These are phyloP conservation scores for Adrianichthys oophorus DNA, from an alignment of 2,797 vertebrate genomes.

Conservation along the genomic window DNA sequence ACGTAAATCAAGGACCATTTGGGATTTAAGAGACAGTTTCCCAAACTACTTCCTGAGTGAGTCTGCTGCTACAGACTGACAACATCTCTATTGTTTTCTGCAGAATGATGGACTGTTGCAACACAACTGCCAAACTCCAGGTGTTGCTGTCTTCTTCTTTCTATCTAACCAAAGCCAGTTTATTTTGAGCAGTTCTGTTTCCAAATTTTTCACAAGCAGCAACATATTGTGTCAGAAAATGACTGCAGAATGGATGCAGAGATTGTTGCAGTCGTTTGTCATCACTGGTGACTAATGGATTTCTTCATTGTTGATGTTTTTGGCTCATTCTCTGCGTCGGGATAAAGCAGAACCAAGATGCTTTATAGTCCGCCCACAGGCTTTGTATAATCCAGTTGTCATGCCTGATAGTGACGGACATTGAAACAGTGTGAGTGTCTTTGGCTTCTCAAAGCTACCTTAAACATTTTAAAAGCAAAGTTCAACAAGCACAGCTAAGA, in stretches of 20 bases:
- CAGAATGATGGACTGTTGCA: constrained; percentile 62
- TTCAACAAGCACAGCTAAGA: background rate
- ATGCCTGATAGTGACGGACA: constrained; percentile 2
- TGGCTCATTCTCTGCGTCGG: constrained; percentile 12
- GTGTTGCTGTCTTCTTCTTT: constrained; percentile 17
- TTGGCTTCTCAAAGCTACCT: background rate
- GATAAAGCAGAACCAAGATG: constrained; percentile 9
- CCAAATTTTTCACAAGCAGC: background rate
- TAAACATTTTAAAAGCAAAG: background rate
- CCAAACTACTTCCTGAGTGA: constrained; percentile 70
- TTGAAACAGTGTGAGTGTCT: constrained; percentile 1
- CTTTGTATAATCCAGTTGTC: constrained; percentile 16
- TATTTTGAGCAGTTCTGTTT: background rate
- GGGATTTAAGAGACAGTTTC: constrained; percentile 45
- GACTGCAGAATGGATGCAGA: constrained; percentile 6
- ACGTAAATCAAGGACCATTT: constrained; percentile 22
- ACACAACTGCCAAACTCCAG: constrained; percentile 38
- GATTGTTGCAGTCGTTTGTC: constrained; percentile 14
- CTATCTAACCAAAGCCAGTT: background rate
- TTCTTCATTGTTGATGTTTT: constrained; percentile 21
- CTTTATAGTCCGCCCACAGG: constrained; percentile 6
- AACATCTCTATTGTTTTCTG: constrained; percentile 74
- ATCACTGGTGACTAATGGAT: constrained; percentile 20
- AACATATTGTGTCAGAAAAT: constrained; percentile 2
- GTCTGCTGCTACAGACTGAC: constrained; percentile 54